Conservation (phyloP, 30 jellyfish, hydroid and myxozoan genomes). For the Turritopsis dohrnii region DNA sequence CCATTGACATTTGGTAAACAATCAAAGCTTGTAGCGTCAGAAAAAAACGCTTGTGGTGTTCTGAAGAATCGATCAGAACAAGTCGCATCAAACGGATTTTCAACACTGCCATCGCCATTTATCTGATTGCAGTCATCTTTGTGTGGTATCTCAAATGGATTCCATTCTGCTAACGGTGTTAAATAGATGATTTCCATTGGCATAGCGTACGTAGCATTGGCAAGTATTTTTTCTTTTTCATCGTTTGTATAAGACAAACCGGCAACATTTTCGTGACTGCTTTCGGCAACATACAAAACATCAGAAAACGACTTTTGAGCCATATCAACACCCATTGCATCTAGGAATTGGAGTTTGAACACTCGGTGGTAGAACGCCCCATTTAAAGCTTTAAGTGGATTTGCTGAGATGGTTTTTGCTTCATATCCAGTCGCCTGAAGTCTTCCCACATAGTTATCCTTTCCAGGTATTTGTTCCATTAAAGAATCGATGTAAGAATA, state of each 20-base stretch:
- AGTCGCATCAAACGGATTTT: constrained; percentile 9
- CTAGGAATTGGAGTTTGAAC: background rate
- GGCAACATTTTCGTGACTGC: constrained; percentile 5
- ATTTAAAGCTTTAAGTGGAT: background rate
- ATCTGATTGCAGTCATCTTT: constrained; percentile 13
- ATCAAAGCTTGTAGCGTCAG: background rate
- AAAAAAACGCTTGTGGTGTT: background rate
- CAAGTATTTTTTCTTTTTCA: background rate
- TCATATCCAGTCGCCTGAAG: background rate
- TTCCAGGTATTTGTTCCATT: constrained; percentile 26
- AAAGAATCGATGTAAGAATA: background rate
- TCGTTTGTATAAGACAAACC: background rate
- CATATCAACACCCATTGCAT: constrained; percentile 26
- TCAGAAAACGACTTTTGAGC: constrained; percentile 11
- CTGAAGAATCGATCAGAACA: constrained; percentile 11
- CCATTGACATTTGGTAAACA: background rate
- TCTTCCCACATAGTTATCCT: constrained; percentile 1
- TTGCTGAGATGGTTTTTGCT: background rate
- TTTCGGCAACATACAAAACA: background rate
- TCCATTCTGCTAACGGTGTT: constrained; percentile 16
- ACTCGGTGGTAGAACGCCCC: constrained; percentile 1
- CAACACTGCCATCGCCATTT: constrained; percentile 1
- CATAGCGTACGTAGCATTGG: constrained; percentile 12
- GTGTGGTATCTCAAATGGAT: constrained; percentile 9
- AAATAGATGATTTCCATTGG: constrained; percentile 12